Evolutionary conservation across 2,113 vertebrate genomes (phyloP), one percentile per base, ranked within the genome.

Genomic region (Limnothrissa miodon): DNA sequence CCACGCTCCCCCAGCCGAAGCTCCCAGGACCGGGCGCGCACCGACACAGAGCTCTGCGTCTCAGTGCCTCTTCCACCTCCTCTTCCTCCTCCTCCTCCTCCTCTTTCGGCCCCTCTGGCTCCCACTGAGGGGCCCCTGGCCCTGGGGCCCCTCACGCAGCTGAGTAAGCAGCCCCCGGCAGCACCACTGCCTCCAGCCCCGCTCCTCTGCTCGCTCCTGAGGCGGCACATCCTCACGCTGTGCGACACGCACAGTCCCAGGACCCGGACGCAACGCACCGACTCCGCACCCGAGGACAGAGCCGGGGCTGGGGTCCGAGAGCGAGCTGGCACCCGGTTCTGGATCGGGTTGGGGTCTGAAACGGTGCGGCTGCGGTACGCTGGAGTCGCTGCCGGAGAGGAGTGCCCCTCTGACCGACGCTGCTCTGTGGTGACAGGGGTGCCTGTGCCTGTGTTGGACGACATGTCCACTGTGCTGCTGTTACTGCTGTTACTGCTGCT

Each of bases 111-210:
- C 33, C 66, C 66, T 74, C 29, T 36, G 11, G 29, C 66, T 25
- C 59, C 59, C 36, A 33, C 66, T 74, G 66, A 4, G 66, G 59
- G 66, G 33, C 15, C 29, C 11, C 91, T 91, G 93, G 93, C 92
- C 92, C 91, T 89, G 85, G 45, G 89, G 91, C 90, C 90, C 90
- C 90, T 93, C 78, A 80, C 56, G 82, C 94, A 94, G 94, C 92
- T 93, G 93, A 91, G 91, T 91, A 94, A 93, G 93, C 92, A 92
- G 82, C 59, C 86, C 89, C 66, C 82, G 81, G 85, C 59, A n/a
- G 23, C 25, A 29, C 66, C 59, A 1, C 25, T 29, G 3, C 59
- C 46, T 48, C 46, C 46, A 13, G 0, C 46, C 1, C 11, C 51
- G 51, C 51, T 59, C 89, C 87, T 88, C 90, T 86, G 89, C 87